These are phyloP conservation scores for Chorisops tibialis DNA, from an alignment of 2,888 invertebrate species.

Conservation along the genomic window DNA sequence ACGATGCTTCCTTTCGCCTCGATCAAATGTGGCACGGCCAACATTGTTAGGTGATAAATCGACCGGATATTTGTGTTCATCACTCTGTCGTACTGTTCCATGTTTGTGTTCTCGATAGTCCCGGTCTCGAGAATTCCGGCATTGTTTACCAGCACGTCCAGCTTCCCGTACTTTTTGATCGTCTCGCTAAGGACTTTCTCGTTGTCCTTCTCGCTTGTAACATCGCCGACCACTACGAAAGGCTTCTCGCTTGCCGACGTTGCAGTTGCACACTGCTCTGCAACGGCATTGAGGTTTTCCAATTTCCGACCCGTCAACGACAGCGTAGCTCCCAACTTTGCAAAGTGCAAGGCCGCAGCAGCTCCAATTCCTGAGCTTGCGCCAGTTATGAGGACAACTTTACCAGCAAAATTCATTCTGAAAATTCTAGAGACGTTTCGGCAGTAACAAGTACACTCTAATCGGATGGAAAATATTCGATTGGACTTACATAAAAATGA, in stretches of 20 bases:
- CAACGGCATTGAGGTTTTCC: conserved; percentile 63
- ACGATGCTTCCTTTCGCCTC: conserved; percentile 86
- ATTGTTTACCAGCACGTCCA: conserved; percentile 86
- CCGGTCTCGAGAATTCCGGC: conserved; percentile 83
- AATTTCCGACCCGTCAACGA: conserved; percentile 67
- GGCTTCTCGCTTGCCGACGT: conserved; percentile 50
- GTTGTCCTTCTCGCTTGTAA: conserved; percentile 70
- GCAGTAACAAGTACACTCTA: too few relatives aligned
- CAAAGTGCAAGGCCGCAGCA: conserved; percentile 65
- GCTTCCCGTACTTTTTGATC: conserved; percentile 67
- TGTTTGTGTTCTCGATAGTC: conserved; percentile 76
- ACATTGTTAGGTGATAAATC: conserved; percentile 76
- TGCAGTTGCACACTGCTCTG: conserved; percentile 55
- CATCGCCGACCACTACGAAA: conserved; percentile 64
- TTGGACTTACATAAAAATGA: too few relatives aligned
- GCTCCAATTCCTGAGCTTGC: conserved; percentile 75
- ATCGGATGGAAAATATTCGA: too few relatives aligned
- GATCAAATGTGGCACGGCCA: conserved; percentile 82
- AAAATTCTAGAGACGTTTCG: too few relatives aligned
- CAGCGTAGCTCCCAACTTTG: conserved; percentile 62
- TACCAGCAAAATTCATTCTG: conserved; percentile 58
- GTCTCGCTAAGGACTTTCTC: conserved; percentile 70
- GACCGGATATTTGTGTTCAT: conserved; percentile 88
- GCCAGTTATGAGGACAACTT: conserved; percentile 64
- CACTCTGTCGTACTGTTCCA: conserved; percentile 84